These are phyloP conservation scores for Aphidoletes aphidimyza DNA, from an alignment of 2,888 invertebrate species.

Conservation along the genomic window DNA sequence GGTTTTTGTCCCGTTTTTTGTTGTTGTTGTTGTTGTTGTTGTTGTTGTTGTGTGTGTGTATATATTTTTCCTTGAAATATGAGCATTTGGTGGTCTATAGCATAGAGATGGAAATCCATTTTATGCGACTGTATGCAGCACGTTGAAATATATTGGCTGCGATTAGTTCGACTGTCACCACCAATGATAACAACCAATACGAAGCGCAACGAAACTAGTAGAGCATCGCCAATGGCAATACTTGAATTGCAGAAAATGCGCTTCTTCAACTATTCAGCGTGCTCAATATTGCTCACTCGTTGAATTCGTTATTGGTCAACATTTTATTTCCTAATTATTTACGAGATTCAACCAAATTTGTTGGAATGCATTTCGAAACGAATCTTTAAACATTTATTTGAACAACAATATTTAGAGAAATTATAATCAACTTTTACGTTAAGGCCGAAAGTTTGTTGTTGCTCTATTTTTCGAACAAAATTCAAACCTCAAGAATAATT, in stretches of 20 bases:
- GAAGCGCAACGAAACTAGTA: neutral
- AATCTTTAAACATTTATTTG: too few species aligned
- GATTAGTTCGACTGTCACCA: conserved; percentile 48
- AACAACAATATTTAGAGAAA: too few species aligned
- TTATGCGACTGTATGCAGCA: conserved; percentile 8
- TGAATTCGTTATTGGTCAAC: conserved; percentile 20
- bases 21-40: neutral
- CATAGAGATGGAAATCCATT: conserved; percentile 1
- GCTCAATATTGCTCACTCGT: neutral
- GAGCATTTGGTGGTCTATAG: neutral
- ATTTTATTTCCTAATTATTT: conserved; percentile 19
- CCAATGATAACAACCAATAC: conserved; percentile 17
- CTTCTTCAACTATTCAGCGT: neutral
- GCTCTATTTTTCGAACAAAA: too few species aligned
- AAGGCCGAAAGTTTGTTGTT: too few species aligned
- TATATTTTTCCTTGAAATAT: conserved; percentile 22
- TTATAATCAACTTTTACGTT: too few species aligned
- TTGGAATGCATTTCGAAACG: too few species aligned
- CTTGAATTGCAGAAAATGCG: neutral
- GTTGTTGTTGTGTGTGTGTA: too few species aligned
- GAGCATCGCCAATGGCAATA: neutral
- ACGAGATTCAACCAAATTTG: neutral
- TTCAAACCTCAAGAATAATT: too few species aligned
- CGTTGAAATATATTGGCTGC: conserved; percentile 47
- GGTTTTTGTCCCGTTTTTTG: neutral